Evolutionary conservation across 2,888 invertebrate species (phyloP), one percentile per base, ranked within the genome.

Genomic region (Ennomos erosarius): DNA sequence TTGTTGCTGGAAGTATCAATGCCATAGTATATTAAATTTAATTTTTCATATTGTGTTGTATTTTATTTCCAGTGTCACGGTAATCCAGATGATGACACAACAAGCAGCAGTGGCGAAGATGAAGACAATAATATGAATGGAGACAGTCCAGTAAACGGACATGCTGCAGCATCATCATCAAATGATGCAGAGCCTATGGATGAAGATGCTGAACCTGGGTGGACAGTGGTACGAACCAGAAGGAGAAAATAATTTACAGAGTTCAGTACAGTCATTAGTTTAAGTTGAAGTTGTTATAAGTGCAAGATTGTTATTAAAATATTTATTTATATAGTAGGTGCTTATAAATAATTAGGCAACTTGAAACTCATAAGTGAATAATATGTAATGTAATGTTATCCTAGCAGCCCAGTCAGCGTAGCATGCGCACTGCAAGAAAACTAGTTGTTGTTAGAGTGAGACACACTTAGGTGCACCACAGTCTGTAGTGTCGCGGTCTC

Each of bases 191-290:
- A 89, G 68, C 86, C 87, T 0, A 88, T 90, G 83, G 91, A 93
- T 13, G 92, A 91, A 65, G 92, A 92, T 61, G 88, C 88, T 0
- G 95, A 95, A 68, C 93, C 94, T 0, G 95, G 94, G n/a, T 95
- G 95, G 95, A 95, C 94, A 10, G 92, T 94, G 51, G 95, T 95
- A 0, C 88, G 91, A 68, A 84, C 92, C 9, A 84, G 90, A 66
- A 90, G 92, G 77, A 89, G 89, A 87, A 90, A 93, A 88, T 92
- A 83, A 82, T 68, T 44, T 35, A 45, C 54, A 53, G 53, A 50
- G 37, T n/a, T n/a, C n/a, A n/a, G n/a, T n/a, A n/a, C n/a, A n/a
- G n/a, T 45, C 36, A 52, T 51, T 45, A n/a, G 40, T 52, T 52
- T 37, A 26, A 12, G 34, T 38, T 49, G n/a, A 38, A 8, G 34